Evolutionary conservation across 1,140 invertebrate genomes (phyloP).

Genomic region (Gerris buenoi): DNA sequence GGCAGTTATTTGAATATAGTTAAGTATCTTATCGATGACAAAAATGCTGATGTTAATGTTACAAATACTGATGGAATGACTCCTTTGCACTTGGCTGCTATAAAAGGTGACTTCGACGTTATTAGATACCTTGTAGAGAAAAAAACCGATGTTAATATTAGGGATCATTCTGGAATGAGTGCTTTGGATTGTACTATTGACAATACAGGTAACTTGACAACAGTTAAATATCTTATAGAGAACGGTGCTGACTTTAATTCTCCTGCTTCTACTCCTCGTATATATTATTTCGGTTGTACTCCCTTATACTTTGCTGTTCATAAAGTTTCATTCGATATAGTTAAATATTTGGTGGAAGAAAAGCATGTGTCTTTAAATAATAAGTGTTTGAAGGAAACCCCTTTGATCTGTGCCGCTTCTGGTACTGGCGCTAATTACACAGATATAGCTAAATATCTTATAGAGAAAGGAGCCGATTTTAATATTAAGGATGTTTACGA

Average conservation of each 20-base stretch:
- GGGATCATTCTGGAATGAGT: neutral
- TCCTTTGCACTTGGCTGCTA: neutral
- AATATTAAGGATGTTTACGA: neutral
- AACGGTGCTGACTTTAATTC: neutral
- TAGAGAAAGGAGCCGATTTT: neutral
- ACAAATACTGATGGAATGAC: neutral
- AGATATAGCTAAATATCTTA: neutral
- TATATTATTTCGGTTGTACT: neutral
- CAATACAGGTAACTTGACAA: neutral
- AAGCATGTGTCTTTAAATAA: neutral
- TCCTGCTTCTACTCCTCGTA: too few relatives aligned
- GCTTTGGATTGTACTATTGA: neutral
- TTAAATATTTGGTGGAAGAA: neutral
- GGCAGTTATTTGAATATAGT: conserved; percentile 38
- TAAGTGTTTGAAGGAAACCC: neutral
- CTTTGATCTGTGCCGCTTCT: neutral
- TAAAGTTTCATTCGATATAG: neutral
- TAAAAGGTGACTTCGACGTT: neutral
- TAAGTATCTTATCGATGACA: conserved; percentile 30
- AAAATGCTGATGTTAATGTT: neutral
- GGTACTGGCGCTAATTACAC: neutral
- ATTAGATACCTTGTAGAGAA: neutral
- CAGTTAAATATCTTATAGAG: neutral
- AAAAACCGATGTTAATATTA: neutral
- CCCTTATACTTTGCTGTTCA: neutral